Base-by-base conservation (phyloP, 2,888 invertebrate species). In the Cabera pusaria region DNA sequence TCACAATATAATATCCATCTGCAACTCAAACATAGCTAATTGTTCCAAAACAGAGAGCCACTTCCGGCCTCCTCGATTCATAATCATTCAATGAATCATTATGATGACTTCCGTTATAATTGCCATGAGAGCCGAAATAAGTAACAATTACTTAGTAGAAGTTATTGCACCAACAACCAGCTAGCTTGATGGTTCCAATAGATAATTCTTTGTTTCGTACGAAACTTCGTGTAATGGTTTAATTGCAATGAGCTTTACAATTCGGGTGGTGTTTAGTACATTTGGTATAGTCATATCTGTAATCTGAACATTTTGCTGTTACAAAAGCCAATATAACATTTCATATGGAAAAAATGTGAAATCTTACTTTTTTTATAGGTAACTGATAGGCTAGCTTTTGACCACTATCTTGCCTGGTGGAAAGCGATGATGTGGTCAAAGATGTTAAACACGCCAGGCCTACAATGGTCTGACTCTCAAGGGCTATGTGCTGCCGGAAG, bases 71-170 rank as follows among this genome's bases (percentile, higher is more conserved):
- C 29, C 34, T 34, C 44, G 47, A 47, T 49, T 53, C 48, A 61
- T 61, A 65, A 72, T 64, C 67, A 68, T 60, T 70, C 71, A 70
- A 68, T 65, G 73, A 72, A 68, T 73, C 71, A 72, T 72, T 70
- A 69, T 56, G 57, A 49, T 42, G 46, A 40, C 52, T 48, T 48
- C 73, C 72, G 73, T 67, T 72, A 71, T 73, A 73, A 73, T 73
- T 71, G 64, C 58, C 59, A 45, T 68, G 72, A 73, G 73, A 72
- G 62, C 62, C 47, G 36, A 53, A 53, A 50, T 50, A 50, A 50
- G 48, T 41, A 46, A 61, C 64, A 67, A 71, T 72, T 70, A 71
- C 67, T 62, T 38, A 64, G 70, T 70, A 70, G 58, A 52, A 61
- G 57, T 62, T 64, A 66, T 72, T 71, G 71, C 71, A 60, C 66